Evolutionary conservation across 2,797 vertebrate species (phyloP).

Genomic region (Notoglanidium macrostoma): DNA sequence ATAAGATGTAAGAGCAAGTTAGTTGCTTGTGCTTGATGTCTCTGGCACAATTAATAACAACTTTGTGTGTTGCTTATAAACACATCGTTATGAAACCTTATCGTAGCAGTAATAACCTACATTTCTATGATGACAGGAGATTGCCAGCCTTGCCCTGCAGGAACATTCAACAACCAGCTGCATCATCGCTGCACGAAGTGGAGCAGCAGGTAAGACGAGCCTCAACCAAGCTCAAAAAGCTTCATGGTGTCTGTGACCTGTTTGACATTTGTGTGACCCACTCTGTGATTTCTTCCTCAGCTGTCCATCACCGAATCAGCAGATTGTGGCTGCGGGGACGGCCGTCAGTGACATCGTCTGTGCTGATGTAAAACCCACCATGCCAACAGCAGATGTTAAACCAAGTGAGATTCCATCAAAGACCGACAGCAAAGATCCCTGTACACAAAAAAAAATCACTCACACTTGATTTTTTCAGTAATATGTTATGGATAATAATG

Average conservation of each 20-base stretch:
- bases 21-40: not conserved
- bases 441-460: not conserved
- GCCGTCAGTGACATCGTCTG: conserved; percentile 42
- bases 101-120: not conserved
- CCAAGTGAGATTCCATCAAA: not conserved
- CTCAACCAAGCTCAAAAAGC: not conserved
- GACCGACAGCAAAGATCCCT: not conserved
- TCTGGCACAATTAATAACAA: not conserved
- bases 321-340: conserved; percentile 29
- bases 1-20: not conserved
- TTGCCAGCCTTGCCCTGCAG: conserved; percentile 48
- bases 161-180: conserved; percentile 49
- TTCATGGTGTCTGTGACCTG: not conserved
- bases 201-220: conserved; percentile 39
- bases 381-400: not conserved
- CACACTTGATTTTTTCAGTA: not conserved
- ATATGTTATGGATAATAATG: not conserved
- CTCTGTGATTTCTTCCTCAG: conserved; percentile 30
- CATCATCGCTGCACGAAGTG: conserved; percentile 45
- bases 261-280: not conserved
- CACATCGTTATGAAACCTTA: not conserved
- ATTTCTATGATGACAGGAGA: conserved; percentile 15
- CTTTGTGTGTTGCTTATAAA: not conserved
- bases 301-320: conserved; percentile 36
- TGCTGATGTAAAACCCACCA: not conserved